These are phyloP conservation scores for Pithys albifrons DNA, from an alignment of 2,113 vertebrate species.

Conservation along the genomic window DNA sequence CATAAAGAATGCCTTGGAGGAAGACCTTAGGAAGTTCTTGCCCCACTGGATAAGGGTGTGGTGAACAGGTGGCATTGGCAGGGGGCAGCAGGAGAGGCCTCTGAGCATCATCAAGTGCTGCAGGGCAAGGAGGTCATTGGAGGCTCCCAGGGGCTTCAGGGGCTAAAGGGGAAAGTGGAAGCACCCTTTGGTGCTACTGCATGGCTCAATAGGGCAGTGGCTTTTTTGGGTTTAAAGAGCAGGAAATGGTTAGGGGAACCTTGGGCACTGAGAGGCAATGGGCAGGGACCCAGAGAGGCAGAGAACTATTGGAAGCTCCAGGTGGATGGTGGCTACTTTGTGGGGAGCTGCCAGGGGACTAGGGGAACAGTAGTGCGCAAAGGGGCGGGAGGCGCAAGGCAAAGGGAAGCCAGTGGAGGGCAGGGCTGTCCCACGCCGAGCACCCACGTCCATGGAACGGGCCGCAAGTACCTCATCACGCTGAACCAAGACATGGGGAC, in stretches of 20 bases:
- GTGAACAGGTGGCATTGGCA: not conserved
- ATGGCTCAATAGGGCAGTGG: not conserved
- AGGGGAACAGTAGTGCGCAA: not conserved
- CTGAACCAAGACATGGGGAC: not conserved
- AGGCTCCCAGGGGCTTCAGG: not conserved
- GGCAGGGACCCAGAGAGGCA: not conserved
- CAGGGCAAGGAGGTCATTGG: rapidly evolving
- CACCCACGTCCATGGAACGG: not conserved
- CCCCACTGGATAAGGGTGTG: not conserved
- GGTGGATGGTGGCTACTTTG: not conserved
- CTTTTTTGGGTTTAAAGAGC: not conserved
- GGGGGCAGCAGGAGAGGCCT: not conserved
- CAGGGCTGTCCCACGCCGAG: not conserved
- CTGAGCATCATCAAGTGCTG: not conserved
- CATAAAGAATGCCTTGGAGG: not conserved
- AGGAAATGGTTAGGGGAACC: not conserved
- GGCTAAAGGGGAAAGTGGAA: not conserved
- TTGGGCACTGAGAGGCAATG: not conserved
- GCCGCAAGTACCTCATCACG: not conserved
- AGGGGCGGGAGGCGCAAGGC: not conserved
- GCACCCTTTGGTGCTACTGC: not conserved
- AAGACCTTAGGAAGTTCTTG: not conserved
- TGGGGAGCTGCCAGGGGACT: not conserved
- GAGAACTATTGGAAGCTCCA: not conserved
- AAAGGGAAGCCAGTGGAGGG: not conserved